Conservation (phyloP, 2,888 invertebrate species). For the Apotomis betuletana region DNA sequence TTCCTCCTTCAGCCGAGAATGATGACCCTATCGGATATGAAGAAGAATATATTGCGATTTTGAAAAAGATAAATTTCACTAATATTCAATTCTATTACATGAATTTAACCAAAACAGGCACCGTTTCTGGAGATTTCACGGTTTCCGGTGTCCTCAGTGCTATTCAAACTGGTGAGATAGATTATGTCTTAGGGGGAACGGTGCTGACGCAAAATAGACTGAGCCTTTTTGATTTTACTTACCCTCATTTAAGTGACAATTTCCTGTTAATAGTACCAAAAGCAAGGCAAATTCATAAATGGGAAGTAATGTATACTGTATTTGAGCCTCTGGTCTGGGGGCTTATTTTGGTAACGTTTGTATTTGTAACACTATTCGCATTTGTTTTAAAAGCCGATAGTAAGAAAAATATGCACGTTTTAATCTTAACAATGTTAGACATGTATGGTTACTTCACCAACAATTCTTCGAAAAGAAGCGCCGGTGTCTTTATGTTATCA, state of each 20-base stretch:
- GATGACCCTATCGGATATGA: constrained; percentile 33
- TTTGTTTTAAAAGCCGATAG: constrained; percentile 24
- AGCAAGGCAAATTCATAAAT: constrained; percentile 33
- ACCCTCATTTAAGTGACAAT: constrained; percentile 38
- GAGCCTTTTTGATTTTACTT: constrained; percentile 37
- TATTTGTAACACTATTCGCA: constrained; percentile 6
- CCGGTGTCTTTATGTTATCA: constrained; percentile 26
- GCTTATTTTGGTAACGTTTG: constrained; percentile 17
- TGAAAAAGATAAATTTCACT: constrained; percentile 23
- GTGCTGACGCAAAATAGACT: constrained; percentile 30
- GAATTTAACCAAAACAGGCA: constrained; percentile 15
- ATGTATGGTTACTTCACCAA: constrained; percentile 37
- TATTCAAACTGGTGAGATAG: constrained; percentile 22
- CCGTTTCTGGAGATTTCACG: constrained; percentile 33
- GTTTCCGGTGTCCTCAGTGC: constrained; percentile 28
- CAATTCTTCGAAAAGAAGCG: constrained; percentile 15
- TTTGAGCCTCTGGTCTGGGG: constrained; percentile 33
- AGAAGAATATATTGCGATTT: constrained; percentile 36
- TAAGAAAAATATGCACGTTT: constrained; percentile 6
- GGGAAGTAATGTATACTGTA: constrained; percentile 36
- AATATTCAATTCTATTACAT: constrained; percentile 24
- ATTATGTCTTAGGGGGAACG: constrained; percentile 33
- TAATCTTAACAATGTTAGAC: constrained; percentile 11
- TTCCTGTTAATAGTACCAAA: constrained; percentile 34
- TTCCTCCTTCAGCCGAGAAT: neutral